Base-by-base conservation (phyloP, 1,140 invertebrate species). In the Phocides pigmalion region DNA sequence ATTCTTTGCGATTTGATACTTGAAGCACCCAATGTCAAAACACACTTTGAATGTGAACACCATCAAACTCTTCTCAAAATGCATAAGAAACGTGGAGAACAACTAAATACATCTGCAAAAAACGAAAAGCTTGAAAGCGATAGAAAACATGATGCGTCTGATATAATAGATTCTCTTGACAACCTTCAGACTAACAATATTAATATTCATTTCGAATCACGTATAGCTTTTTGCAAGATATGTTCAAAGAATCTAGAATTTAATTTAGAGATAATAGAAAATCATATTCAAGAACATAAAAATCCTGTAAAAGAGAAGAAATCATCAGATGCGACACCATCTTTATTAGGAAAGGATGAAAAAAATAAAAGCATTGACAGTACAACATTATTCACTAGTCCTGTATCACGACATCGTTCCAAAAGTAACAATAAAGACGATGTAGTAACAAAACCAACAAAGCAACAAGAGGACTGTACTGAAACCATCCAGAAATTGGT, bases 281-380 rank as follows among this genome's bases (percentile, higher is more conserved):
- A 63, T 5, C 76, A 79, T 47, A 72, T 79, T 44, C 41, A 68
- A 1, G 62, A 68, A 32, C 73, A 79, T 28, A 62, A 53, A 9
- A 59, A 66, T 11, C 59, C 1, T 12, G 12, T 2, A 39, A 8
- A 17, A 41, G 22, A 62, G 32, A 39, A 37, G 14, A 32, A 54
- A 58, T 37, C n/a, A n/a, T n/a, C 39, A 6, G 41, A 42, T 37
- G 65, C 42, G 4, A 63, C 62, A 12, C 37, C 42, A 12, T 17
- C 22, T 6, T 20, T 35, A 41, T 19, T 58, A 4, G 46, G 17
- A 44, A 58, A 39, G 5, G 44, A 15, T 17, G 14, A 61, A 50
- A 39, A 37, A 3, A 4, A 47, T 0, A 56, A 61, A 58, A 12
- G 2, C 2, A 44, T 8, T 2, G 42, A 44, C 6, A 17, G 17